Evolutionary conservation across 2,888 invertebrate genomes (phyloP).

Genomic region (Pegoplata infirma): DNA sequence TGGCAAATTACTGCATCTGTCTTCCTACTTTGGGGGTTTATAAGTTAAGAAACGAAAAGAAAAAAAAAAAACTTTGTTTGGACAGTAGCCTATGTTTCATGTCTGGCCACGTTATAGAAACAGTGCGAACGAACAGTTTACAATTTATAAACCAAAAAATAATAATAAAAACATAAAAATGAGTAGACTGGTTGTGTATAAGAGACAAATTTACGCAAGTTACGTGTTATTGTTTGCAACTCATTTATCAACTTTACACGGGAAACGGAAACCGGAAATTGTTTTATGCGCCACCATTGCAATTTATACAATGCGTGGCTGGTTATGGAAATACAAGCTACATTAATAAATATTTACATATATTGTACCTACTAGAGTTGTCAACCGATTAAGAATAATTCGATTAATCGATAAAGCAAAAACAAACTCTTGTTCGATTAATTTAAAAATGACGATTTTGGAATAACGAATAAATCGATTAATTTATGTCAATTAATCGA

Average conservation of each 20-base stretch:
- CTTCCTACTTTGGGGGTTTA: not conserved
- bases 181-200: not conserved
- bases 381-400: no score
- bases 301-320: conserved; percentile 26
- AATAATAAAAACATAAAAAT: not conserved
- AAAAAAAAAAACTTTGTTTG: conserved; percentile 11
- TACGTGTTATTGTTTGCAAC: conserved; percentile 13
- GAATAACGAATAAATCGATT: no score
- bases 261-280: conserved; percentile 45
- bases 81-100: conserved; percentile 25
- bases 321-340: conserved; percentile 5
- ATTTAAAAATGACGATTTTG: no score
- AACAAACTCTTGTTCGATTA: no score
- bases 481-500: no score
- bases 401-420: no score
- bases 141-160: not conserved
- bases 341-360: no score
- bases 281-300: conserved; percentile 41
- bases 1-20: not conserved
- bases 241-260: conserved; percentile 48
- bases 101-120: not conserved
- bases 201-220: conserved; percentile 5
- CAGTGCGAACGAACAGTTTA: not conserved
- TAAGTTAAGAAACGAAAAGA: not conserved
- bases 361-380: no score